Evolutionary conservation across 1,140 invertebrate genomes (phyloP).

Genomic region (Diuraphis noxia): DNA sequence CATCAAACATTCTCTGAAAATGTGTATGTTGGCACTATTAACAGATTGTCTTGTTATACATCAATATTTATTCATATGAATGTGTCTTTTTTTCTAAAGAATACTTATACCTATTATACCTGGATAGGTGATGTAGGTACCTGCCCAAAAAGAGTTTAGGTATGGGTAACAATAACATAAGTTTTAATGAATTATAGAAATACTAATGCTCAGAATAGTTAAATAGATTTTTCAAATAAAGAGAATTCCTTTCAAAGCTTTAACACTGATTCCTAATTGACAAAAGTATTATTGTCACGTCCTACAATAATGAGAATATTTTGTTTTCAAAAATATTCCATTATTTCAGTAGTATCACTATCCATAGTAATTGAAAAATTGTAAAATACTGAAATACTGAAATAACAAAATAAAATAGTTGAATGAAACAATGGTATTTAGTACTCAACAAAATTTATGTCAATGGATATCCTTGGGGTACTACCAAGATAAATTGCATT

Average conservation of each 20-base stretch:
- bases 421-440: constrained; percentile 31
- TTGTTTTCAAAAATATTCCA: constrained; percentile 24
- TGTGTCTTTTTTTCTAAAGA: not conserved
- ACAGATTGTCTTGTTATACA: not conserved
- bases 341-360: constrained; percentile 33
- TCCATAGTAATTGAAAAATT: not conserved
- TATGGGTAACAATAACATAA: constrained; percentile 37
- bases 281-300: constrained; percentile 32
- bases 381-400: not conserved
- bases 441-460: not conserved
- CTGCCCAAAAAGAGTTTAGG: constrained; percentile 26
- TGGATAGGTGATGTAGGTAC: not conserved
- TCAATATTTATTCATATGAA: constrained; percentile 13
- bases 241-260: constrained; percentile 10
- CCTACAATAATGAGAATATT: constrained; percentile 30
- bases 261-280: constrained; percentile 46
- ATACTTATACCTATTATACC: not conserved
- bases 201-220: constrained; percentile 39
- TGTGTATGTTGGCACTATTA: not conserved
- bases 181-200: constrained; percentile 38
- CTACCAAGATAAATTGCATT: not conserved
- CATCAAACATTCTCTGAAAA: not conserved
- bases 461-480: constrained; percentile 1
- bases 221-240: constrained; percentile 11
- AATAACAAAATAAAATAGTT: constrained; percentile 36